Evolutionary conservation across 2,797 vertebrate species (phyloP).

Genomic region (Micrastur ruficollis): DNA sequence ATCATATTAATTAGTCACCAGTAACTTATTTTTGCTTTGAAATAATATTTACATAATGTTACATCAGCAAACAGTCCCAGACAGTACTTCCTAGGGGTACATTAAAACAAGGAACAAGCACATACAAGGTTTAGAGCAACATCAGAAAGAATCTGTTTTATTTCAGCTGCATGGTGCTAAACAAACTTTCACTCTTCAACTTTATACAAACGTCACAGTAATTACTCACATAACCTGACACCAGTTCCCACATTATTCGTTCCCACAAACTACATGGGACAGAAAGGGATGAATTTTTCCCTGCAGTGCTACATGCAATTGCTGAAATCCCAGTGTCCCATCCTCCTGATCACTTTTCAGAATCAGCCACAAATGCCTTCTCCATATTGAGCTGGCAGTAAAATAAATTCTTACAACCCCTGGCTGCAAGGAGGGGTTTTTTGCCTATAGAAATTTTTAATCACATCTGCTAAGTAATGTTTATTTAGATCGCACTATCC

Average conservation of each 20-base stretch:
- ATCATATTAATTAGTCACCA: not conserved
- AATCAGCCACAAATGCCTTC: not conserved
- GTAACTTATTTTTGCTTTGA: not conserved
- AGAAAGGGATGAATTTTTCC: not conserved
- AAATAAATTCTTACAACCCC: not conserved
- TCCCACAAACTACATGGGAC: not conserved
- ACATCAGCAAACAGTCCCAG: not conserved
- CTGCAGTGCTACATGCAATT: fast-evolving
- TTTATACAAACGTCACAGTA: not conserved
- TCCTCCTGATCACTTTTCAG: not conserved
- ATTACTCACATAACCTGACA: not conserved
- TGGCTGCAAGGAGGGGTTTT: not conserved
- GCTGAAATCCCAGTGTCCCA: fast-evolving
- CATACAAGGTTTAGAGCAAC: not conserved
- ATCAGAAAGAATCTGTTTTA: not conserved
- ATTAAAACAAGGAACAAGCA: not conserved
- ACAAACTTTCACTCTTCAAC: not conserved
- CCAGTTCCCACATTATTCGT: not conserved
- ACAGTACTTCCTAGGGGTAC: not conserved
- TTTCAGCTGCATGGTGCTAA: not conserved
- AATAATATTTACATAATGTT: not conserved
- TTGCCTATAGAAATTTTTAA: not conserved
- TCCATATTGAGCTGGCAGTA: not conserved
- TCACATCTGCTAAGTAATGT: not conserved
- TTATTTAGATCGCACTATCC: not conserved